Conservation (phyloP, 2,797 vertebrate species). For the Melanotaenia parkinsoni region DNA sequence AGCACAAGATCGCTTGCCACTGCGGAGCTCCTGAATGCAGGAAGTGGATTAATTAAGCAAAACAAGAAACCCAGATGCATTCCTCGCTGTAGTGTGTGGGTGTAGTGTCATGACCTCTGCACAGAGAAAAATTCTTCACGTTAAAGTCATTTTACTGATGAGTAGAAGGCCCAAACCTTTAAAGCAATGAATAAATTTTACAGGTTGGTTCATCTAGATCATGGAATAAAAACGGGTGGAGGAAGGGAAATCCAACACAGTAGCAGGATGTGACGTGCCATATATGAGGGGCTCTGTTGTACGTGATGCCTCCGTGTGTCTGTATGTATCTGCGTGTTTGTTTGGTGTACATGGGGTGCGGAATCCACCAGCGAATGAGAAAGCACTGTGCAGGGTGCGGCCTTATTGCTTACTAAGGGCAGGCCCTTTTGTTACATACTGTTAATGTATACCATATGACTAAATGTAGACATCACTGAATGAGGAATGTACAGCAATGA, state of each 20-base stretch:
- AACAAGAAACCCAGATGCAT: constrained; percentile 74
- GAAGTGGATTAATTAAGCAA: constrained; percentile 96
- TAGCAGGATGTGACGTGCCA: constrained; percentile 82
- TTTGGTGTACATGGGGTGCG: constrained; percentile 82
- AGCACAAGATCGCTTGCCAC: constrained; percentile 96
- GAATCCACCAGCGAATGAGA: constrained; percentile 98
- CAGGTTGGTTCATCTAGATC: constrained; percentile 30
- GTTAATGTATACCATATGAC: constrained; percentile 82
- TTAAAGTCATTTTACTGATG: constrained; percentile 52
- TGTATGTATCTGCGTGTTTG: constrained; percentile 69
- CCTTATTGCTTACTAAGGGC: constrained; percentile 95
- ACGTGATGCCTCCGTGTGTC: constrained; percentile 68
- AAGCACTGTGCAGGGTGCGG: constrained; percentile 97
- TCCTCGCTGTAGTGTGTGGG: constrained; percentile 79
- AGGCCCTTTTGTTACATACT: constrained; percentile 92
- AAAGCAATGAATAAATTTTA: constrained; percentile 42
- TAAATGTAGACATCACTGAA: constrained; percentile 99
- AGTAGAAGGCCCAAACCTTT: constrained; percentile 66
- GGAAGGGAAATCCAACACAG: constrained; percentile 71
- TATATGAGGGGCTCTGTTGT: constrained; percentile 78
- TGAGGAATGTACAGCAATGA: constrained; percentile 99
- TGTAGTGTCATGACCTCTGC: constrained; percentile 79
- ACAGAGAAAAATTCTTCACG: constrained; percentile 75
- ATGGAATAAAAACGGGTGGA: constrained; percentile 38
- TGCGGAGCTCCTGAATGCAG: constrained; percentile 96